phyloP scores from a whole-genome alignment of 2,113 vertebrate species.

The Vanacampus margaritifer region DNA sequence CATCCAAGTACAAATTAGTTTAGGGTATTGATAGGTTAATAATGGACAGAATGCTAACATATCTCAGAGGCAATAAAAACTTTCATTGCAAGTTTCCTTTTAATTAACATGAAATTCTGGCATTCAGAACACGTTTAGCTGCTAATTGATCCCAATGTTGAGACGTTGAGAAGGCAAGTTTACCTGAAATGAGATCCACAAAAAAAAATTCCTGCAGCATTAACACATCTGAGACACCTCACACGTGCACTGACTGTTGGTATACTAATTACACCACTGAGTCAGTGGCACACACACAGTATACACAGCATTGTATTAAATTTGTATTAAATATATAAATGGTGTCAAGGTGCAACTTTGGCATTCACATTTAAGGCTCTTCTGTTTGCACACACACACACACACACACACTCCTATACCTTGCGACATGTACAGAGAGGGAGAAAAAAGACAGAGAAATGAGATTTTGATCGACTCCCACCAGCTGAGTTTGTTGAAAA shows the following conservation, averaged over 20 bases:
- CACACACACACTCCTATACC: neutral
- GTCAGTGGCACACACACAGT: neutral
- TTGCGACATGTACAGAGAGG: slow-evolving; percentile 11
- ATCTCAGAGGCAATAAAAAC: neutral
- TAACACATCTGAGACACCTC: slow-evolving; percentile 6
- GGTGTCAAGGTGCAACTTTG: slow-evolving; percentile 29
- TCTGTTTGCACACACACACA: slow-evolving; percentile 9
- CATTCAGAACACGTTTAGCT: slow-evolving; percentile 10
- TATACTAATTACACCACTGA: slow-evolving; percentile 4
- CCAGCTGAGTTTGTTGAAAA: slow-evolving; percentile 41
- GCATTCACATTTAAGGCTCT: slow-evolving; percentile 35
- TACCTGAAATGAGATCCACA: slow-evolving; percentile 27
- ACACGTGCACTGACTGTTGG: slow-evolving; percentile 1
- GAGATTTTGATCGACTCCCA: slow-evolving; percentile 49
- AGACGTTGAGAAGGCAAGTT: slow-evolving; percentile 15
- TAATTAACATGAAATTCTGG: slow-evolving; percentile 16
- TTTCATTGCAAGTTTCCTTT: slow-evolving; percentile 4
- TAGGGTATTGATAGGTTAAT: neutral
- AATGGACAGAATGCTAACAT: neutral
- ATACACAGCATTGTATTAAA: no score
- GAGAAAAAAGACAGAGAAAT: slow-evolving; percentile 27
- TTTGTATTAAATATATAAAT: neutral
- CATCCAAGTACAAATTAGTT: neutral
- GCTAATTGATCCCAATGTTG: slow-evolving; percentile 35
- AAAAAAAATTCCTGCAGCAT: neutral